A percentile compares a stretch with the other conserved stretches of the same genome.
Evolutionary conservation across 2,888 invertebrate species (phyloP).

Genomic region (Helicoverpa assulta): DNA sequence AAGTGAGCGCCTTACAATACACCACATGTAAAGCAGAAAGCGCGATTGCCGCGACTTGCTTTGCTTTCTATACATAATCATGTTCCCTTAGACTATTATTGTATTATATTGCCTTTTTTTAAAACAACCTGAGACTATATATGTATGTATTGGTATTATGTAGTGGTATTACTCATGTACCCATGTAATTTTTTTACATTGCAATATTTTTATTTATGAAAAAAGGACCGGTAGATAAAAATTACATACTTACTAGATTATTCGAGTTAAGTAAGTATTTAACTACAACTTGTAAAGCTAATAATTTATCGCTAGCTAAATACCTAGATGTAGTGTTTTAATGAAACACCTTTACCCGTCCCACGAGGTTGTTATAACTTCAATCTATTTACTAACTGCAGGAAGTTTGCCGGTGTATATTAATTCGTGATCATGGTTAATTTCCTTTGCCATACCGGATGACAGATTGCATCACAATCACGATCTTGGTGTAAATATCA

Average conservation of each 20-base stretch:
- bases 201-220: no score
- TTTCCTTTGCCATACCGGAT: constrained; percentile 45
- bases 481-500: constrained; percentile 24
- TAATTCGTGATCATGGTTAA: constrained; percentile 42
- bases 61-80: neutral
- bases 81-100: no score
- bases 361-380: neutral
- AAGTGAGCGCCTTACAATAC: constrained; percentile 4
- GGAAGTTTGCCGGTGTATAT: constrained; percentile 28
- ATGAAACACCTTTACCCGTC: neutral
- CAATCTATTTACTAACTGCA: constrained; percentile 18
- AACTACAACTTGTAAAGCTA: no score
- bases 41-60: neutral
- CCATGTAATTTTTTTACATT: no score
- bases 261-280: no score
- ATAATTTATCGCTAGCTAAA: neutral
- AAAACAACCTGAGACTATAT: no score
- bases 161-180: no score
- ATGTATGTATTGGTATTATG: no score
- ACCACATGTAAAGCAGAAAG: constrained; percentile 7
- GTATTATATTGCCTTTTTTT: no score
- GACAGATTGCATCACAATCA: constrained; percentile 21
- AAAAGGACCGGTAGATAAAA: no score
- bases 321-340: neutral
- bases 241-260: no score